A percentile compares a stretch with the other conserved stretches of the same genome.
Conservation (phyloP, 2,797 vertebrate species). For the Notamacropus eugenii region DNA sequence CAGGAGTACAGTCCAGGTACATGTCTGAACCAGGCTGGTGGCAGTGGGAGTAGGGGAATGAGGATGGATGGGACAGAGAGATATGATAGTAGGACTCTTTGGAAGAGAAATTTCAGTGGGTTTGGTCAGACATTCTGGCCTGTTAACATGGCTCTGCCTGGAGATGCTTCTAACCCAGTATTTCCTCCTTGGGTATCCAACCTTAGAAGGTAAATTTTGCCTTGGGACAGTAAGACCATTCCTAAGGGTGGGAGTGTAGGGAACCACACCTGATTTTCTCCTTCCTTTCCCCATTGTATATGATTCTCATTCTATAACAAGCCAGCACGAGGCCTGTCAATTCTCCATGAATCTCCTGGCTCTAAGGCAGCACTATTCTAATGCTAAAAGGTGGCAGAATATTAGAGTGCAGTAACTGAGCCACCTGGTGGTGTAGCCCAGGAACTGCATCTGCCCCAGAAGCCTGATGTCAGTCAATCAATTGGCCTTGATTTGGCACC, state of each 20-base stretch:
- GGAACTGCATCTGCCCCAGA: neutral
- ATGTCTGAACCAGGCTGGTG: neutral
- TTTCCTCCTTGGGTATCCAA: neutral
- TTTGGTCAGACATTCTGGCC: neutral
- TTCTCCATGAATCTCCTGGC: neutral
- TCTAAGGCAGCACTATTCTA: neutral
- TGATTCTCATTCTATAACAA: neutral
- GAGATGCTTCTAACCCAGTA: neutral
- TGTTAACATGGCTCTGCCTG: neutral
- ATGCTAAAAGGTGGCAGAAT: neutral
- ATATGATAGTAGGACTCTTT: neutral
- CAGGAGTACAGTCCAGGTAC: neutral
- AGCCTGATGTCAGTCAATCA: neutral
- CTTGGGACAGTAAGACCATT: neutral
- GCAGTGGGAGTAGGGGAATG: neutral
- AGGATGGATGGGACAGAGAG: neutral
- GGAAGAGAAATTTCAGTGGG: neutral
- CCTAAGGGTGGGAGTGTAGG: neutral
- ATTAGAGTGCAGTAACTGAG: neutral
- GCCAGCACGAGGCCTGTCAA: neutral
- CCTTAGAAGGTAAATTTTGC: neutral
- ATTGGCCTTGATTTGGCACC: neutral
- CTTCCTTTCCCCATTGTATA: neutral
- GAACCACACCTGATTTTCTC: neutral
- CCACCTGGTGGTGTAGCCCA: neutral